Conservation (phyloP, 2,888 invertebrate genomes). For the Gortyna flavago region DNA sequence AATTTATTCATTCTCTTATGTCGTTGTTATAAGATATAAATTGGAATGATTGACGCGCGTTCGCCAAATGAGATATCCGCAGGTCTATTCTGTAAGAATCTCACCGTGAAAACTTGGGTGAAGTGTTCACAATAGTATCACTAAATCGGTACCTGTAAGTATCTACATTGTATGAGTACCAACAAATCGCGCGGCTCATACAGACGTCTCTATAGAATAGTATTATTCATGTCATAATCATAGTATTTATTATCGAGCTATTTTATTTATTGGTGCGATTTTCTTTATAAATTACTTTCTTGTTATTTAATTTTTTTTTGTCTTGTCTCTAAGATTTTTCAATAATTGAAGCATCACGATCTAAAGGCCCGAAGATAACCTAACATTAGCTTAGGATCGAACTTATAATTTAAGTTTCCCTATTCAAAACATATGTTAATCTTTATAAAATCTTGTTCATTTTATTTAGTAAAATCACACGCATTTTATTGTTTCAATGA, state of each 20-base stretch:
- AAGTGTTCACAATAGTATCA: neutral
- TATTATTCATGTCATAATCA: conserved; percentile 32
- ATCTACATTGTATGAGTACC: neutral
- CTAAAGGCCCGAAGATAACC: conserved; percentile 20
- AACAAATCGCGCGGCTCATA: conserved; percentile 30
- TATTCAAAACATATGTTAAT: conserved; percentile 1
- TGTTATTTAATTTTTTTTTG: conserved; percentile 19
- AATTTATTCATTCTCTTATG: neutral
- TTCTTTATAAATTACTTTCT: conserved; percentile 6
- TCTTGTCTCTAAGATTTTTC: conserved; percentile 4
- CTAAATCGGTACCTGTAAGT: neutral
- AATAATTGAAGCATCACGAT: conserved; percentile 30
- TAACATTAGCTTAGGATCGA: neutral
- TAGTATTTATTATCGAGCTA: conserved; percentile 24
- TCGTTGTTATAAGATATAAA: neutral
- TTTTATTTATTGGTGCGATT: conserved; percentile 46
- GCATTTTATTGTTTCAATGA: neutral
- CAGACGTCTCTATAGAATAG: neutral
- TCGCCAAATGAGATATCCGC: neutral
- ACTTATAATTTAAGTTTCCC: neutral
- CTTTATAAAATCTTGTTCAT: neutral
- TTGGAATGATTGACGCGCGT: neutral
- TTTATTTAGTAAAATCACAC: conserved; percentile 6
- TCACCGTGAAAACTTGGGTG: neutral
- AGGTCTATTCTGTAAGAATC: neutral